Conservation (phyloP, 2,113 vertebrate species). For the Zosterops lateralis region DNA sequence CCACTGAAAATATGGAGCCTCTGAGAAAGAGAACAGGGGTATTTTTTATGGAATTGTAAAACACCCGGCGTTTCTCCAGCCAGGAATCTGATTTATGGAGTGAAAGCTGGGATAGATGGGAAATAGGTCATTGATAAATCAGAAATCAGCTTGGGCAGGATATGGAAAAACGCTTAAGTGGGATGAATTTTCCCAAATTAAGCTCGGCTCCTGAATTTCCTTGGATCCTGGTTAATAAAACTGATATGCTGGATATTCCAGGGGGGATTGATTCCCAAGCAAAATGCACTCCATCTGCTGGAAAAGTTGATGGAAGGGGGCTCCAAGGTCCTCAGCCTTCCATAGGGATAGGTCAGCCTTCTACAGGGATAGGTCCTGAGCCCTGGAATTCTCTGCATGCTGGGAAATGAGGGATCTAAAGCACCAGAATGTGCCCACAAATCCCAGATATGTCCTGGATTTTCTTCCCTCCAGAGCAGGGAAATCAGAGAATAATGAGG, state of each 20-base stretch:
- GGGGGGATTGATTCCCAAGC: not conserved
- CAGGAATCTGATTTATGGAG: slow-evolving; percentile 15
- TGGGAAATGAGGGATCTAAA: not conserved
- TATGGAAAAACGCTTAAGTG: slow-evolving; percentile 39
- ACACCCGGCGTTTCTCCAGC: not conserved
- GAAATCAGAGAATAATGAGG: not conserved
- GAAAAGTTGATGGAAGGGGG: not conserved
- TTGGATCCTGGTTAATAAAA: slow-evolving; percentile 25
- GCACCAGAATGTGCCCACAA: not conserved
- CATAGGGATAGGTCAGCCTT: not conserved
- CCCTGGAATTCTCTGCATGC: not conserved
- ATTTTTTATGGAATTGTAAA: not conserved
- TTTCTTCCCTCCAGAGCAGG: accelerated
- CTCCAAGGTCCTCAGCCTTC: not conserved
- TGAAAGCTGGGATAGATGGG: not conserved
- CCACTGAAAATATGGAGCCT: not conserved
- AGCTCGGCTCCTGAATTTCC: slow-evolving; percentile 32
- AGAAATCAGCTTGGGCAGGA: not conserved
- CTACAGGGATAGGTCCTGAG: accelerated
- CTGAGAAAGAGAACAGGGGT: accelerated
- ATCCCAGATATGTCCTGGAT: not conserved
- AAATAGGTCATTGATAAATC: slow-evolving; percentile 26
- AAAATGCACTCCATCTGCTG: accelerated
- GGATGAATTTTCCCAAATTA: not conserved
- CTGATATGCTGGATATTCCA: not conserved